phyloP scores from a whole-genome alignment of 2,113 vertebrate species.

The Paradoxurus hermaphroditus region DNA sequence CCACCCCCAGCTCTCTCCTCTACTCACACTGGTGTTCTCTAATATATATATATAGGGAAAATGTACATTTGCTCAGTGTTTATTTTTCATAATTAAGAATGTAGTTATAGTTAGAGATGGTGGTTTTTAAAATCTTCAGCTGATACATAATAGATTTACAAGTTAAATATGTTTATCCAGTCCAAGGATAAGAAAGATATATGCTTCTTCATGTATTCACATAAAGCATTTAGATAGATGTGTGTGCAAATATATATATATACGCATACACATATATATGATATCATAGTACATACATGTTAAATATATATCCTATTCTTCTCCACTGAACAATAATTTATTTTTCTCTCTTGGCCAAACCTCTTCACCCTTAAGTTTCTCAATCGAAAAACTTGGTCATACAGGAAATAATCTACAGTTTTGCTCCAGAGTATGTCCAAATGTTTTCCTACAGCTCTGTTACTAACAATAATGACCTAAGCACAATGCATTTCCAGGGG shows the following conservation, averaged over 20 bases:
- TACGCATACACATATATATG: fast-evolving
- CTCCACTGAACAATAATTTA: background rate
- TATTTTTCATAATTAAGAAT: conserved; percentile 17
- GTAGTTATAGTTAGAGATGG: background rate
- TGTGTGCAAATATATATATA: background rate
- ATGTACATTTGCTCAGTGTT: background rate
- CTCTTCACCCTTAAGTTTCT: conserved; percentile 26
- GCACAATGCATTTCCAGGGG: conserved; percentile 69
- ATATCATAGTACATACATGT: background rate
- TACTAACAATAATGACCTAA: conserved; percentile 77
- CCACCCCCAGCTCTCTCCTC: too few species aligned
- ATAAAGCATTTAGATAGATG: background rate
- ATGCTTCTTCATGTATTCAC: background rate
- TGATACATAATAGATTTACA: background rate
- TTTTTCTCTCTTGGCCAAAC: background rate
- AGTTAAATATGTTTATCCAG: background rate
- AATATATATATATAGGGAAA: background rate
- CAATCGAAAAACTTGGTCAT: conserved; percentile 45
- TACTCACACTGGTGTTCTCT: too few species aligned
- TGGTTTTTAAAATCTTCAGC: background rate
- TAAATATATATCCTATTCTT: background rate
- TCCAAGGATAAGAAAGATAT: background rate
- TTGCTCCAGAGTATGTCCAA: conserved; percentile 52
- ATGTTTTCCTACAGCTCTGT: conserved; percentile 69
- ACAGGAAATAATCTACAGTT: conserved; percentile 66